Conservation (phyloP, 2,113 vertebrate genomes). For the Copsychus sechellarum region DNA sequence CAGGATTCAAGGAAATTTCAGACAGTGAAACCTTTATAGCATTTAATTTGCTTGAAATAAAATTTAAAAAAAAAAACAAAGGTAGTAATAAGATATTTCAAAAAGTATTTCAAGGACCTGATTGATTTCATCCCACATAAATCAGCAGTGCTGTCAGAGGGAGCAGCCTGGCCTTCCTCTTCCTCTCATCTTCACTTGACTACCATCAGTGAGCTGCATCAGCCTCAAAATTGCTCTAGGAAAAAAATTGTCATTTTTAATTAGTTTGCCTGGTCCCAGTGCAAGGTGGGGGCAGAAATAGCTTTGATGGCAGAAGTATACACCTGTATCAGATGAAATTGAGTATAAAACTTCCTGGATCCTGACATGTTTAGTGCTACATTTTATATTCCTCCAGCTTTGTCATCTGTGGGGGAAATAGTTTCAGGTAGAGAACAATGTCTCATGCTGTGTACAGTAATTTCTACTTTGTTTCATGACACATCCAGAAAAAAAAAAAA, state of each 20-base stretch:
- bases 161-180: background rate
- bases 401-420: background rate
- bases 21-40: background rate
- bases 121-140: background rate
- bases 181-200: background rate
- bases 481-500: background rate
- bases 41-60: background rate
- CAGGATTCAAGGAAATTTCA: background rate
- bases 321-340: rapidly evolving
- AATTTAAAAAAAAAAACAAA: background rate
- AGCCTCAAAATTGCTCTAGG: background rate
- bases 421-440: background rate
- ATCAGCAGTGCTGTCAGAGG: background rate
- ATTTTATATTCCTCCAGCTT: background rate
- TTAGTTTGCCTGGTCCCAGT: background rate
- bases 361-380: background rate
- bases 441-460: background rate
- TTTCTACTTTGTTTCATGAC: background rate
- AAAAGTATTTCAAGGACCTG: rapidly evolving
- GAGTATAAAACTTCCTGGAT: background rate
- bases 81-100: background rate
- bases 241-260: background rate
- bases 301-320: background rate
- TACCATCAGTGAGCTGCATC: background rate
- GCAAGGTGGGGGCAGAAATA: background rate